Conservation (phyloP, 2,888 invertebrate species). For the Dicycla oo region DNA sequence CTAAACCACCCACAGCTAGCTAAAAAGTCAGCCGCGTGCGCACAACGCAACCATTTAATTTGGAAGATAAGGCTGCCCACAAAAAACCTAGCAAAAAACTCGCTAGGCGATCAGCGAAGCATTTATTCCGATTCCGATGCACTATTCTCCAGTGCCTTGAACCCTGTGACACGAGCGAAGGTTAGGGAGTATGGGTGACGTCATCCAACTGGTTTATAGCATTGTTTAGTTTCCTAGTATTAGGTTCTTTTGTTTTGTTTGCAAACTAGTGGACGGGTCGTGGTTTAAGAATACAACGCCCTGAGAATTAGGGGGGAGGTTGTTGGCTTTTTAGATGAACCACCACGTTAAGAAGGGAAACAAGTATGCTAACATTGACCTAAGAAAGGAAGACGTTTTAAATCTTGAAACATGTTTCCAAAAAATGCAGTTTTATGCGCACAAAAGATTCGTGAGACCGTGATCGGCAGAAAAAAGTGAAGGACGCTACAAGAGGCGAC, state of each 20-base stretch:
- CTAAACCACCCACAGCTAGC: constrained; percentile 7
- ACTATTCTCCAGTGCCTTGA: constrained; percentile 65
- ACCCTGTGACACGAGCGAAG: constrained; percentile 64
- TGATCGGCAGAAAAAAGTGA: not conserved
- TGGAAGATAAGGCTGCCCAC: constrained; percentile 46
- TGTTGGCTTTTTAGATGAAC: not conserved
- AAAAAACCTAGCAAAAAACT: constrained; percentile 58
- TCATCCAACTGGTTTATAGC: constrained; percentile 50
- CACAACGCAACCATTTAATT: constrained; percentile 46
- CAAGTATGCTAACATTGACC: not conserved
- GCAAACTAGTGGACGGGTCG: not conserved
- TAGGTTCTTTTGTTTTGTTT: constrained; percentile 55
- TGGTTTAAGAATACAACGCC: constrained; percentile 25
- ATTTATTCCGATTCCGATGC: constrained; percentile 66
- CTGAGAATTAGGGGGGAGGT: not conserved
- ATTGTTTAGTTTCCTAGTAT: constrained; percentile 62
- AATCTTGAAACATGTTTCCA: not conserved
- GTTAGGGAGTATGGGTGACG: constrained; percentile 57
- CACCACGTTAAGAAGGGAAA: not conserved
- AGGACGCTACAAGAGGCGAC: no score
- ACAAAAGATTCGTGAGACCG: not conserved
- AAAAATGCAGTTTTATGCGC: not conserved
- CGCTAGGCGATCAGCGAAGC: constrained; percentile 58
- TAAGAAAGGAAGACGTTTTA: not conserved
- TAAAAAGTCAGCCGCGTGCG: constrained; percentile 21